Evolutionary conservation across 2,113 vertebrate genomes (phyloP).

Genomic region (Percopsis transmontana): DNA sequence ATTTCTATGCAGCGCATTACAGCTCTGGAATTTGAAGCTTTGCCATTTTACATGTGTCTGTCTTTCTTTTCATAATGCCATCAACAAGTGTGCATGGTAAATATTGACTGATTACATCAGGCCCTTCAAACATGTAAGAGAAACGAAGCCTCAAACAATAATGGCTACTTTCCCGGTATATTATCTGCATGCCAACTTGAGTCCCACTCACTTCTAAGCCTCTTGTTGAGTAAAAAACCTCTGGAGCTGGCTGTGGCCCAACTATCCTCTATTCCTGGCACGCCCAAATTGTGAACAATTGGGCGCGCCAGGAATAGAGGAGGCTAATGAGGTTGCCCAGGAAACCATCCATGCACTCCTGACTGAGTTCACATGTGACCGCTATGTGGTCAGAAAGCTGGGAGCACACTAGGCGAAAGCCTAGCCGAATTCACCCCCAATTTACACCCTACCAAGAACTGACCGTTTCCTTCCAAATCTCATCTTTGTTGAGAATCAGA

Average conservation of each 20-base stretch:
- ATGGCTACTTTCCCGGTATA: background rate
- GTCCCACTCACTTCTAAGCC: background rate
- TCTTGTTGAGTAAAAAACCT: background rate
- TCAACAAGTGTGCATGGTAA: constrained; percentile 4
- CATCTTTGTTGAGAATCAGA: too few relatives aligned
- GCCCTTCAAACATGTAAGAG: constrained; percentile 1
- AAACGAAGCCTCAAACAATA: constrained; percentile 4
- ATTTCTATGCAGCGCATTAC: background rate
- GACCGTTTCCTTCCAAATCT: too few relatives aligned
- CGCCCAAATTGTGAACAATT: background rate
- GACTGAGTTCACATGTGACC: background rate
- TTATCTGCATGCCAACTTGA: background rate
- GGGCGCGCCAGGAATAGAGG: background rate
- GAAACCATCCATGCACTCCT: background rate
- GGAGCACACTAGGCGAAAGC: too few relatives aligned
- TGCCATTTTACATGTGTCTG: background rate
- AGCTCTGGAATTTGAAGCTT: background rate
- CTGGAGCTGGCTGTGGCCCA: background rate
- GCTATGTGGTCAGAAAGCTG: background rate
- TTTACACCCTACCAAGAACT: too few relatives aligned
- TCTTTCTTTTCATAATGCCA: background rate
- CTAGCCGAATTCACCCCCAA: too few relatives aligned
- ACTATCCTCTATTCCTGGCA: too few relatives aligned
- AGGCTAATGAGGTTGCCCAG: background rate
- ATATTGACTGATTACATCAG: background rate